phyloP scores from a whole-genome alignment of 2,113 vertebrate species.

The Melanotaenia duboulayi region DNA sequence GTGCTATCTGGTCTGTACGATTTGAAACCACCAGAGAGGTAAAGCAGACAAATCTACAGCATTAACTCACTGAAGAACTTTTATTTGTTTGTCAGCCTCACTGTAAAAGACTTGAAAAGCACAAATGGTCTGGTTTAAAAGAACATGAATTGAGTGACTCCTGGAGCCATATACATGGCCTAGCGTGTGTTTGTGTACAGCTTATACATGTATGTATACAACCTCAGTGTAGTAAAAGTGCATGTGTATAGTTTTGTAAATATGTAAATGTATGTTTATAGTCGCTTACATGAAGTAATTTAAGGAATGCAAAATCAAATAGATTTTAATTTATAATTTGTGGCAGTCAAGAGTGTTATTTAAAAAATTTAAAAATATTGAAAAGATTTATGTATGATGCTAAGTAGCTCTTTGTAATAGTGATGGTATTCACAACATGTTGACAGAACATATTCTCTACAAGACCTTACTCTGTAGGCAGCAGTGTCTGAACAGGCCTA shows the following conservation, averaged over 20 bases:
- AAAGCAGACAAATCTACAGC: constrained; percentile 47
- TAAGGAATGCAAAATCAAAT: constrained; percentile 82
- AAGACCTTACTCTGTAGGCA: constrained; percentile 51
- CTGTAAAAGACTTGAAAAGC: constrained; percentile 71
- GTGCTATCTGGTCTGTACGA: constrained; percentile 58
- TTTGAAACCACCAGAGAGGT: constrained; percentile 59
- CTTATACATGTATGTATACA: constrained; percentile 71
- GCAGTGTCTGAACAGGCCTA: constrained; percentile 41
- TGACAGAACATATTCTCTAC: constrained; percentile 52
- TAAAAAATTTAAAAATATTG: constrained; percentile 77
- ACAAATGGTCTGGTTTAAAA: constrained; percentile 60
- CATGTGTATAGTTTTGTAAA: constrained; percentile 83
- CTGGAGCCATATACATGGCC: constrained; percentile 59
- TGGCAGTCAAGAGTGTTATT: constrained; percentile 80
- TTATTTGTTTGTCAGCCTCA: constrained; percentile 42
- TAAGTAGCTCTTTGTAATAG: constrained; percentile 78
- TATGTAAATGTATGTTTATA: constrained; percentile 84
- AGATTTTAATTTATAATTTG: constrained; percentile 84
- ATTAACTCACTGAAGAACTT: constrained; percentile 42
- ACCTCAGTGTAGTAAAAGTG: constrained; percentile 74
- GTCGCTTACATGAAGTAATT: constrained; percentile 81
- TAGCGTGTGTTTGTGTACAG: constrained; percentile 38
- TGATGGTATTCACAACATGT: constrained; percentile 68
- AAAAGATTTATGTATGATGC: constrained; percentile 76
- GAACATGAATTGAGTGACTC: constrained; percentile 31